Percentiles rank a stretch among this genome's conserved stretches.
Evolutionary conservation across 2,888 invertebrate species (phyloP).

Genomic region (Hyles lineata): DNA sequence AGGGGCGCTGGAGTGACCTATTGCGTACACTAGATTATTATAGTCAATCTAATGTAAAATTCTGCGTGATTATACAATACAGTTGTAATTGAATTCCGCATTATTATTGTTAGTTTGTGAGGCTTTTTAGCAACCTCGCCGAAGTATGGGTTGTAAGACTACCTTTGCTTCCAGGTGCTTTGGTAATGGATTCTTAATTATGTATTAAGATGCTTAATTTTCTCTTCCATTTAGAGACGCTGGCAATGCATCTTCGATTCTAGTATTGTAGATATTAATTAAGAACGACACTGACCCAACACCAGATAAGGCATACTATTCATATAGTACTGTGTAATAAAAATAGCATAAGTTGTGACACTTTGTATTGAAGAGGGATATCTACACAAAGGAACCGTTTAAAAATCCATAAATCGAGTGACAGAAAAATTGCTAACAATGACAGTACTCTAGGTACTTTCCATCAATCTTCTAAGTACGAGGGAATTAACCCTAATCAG

Average conservation of each 20-base stretch:
- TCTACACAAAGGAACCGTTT: too few relatives aligned
- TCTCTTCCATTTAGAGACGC: too few relatives aligned
- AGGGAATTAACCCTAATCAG: conserved; percentile 26
- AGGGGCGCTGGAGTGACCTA: not conserved
- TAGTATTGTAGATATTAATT: too few relatives aligned
- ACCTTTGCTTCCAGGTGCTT: not conserved
- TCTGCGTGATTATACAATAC: conserved; percentile 34
- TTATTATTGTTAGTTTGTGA: not conserved
- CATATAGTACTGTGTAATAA: too few relatives aligned
- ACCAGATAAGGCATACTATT: too few relatives aligned
- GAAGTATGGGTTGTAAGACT: not conserved
- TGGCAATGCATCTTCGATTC: too few relatives aligned
- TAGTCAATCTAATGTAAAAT: conserved; percentile 38
- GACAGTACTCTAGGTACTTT: conserved; percentile 1
- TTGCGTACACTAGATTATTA: conserved; percentile 26
- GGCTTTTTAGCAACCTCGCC: not conserved
- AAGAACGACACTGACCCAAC: too few relatives aligned
- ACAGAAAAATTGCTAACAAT: conserved; percentile 12
- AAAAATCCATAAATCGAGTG: not conserved
- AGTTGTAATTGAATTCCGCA: conserved; percentile 34
- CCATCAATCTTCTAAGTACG: conserved; percentile 22
- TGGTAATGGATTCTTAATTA: too few relatives aligned
- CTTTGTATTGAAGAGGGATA: too few relatives aligned
- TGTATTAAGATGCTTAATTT: too few relatives aligned
- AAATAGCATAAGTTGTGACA: too few relatives aligned